These are phyloP conservation scores for Glaucomys volans DNA, from an alignment of 2,113 vertebrate species.

Conservation along the genomic window DNA sequence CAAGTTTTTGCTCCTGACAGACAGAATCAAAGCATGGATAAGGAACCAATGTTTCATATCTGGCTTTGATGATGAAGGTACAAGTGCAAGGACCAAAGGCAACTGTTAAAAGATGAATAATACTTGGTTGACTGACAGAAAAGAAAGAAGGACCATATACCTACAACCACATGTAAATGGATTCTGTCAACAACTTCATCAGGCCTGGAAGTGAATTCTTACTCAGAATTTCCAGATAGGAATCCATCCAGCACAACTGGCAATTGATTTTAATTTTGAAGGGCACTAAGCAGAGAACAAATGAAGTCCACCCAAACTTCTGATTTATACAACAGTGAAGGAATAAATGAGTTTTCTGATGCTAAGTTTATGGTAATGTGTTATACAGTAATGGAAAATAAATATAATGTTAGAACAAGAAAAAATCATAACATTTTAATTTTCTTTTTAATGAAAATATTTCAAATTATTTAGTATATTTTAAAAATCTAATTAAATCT, in stretches of 20 bases:
- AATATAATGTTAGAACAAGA: background rate
- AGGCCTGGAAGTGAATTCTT: background rate
- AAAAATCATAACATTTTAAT: background rate
- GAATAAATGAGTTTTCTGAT: background rate
- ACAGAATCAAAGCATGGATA: background rate
- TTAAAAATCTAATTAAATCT: background rate
- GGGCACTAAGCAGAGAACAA: background rate
- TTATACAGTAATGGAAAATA: background rate
- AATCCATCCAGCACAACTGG: background rate
- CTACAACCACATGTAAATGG: no score
- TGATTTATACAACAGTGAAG: no score
- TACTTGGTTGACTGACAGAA: background rate
- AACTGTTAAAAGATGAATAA: background rate
- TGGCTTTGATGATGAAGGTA: background rate
- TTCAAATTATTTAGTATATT: slow-evolving; percentile 14
- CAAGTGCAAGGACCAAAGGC: accelerated
- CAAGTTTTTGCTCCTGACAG: background rate
- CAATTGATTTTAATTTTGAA: background rate
- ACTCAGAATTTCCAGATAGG: background rate
- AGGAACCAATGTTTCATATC: background rate
- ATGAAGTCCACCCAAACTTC: background rate
- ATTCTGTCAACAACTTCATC: no score
- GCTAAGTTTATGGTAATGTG: background rate
- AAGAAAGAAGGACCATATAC: background rate
- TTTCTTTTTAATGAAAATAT: background rate